Evolutionary conservation across 2,888 invertebrate species (phyloP), one percentile per base, ranked within the genome.

Genomic region (Oegoconia quadripuncta): DNA sequence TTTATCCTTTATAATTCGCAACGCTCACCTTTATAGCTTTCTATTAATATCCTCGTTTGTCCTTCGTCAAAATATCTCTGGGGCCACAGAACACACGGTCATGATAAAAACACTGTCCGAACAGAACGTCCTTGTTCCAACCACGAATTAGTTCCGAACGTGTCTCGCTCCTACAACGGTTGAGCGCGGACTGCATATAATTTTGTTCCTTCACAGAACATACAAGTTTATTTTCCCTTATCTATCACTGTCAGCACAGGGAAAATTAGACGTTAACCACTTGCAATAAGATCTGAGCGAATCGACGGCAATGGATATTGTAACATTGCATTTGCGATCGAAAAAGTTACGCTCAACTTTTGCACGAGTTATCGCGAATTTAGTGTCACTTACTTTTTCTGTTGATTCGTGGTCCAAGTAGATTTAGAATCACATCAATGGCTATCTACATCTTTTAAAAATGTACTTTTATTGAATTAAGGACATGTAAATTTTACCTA

Each of bases 1-100:
- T n/a, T n/a, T n/a, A n/a, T n/a, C n/a, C n/a, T 66, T 59, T 59
- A 62, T 64, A 68, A 70, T 79, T 81, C 59, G 78, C 80, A 63
- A 73, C 62, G 55, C 37, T 41, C 38, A 18, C 34, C 22, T n/a
- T n/a, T n/a, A n/a, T 34, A 43, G 39, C 42, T 38, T 25, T 34
- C 27, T 37, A 37, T 33, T 47, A 37, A 15, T 38, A 34, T 37
- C 30, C 39, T 39, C 67, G 50, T 26, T 28, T 25, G 20, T 44
- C 40, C 33, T 46, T 42, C 8, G 42, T 44, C 37, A 25, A 36
- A 40, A 40, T 42, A 36, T 37, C 34, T 31, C 40, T 36, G 18
- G 41, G 26, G 35, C 35, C 44, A 42, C 44, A 13, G 28, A 32
- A 15, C 41, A 42, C 44, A 34, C 33, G 39, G 35, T 34, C 44